phyloP scores from a whole-genome alignment of 2,888 invertebrate species.

The Mythimna vitellina region DNA sequence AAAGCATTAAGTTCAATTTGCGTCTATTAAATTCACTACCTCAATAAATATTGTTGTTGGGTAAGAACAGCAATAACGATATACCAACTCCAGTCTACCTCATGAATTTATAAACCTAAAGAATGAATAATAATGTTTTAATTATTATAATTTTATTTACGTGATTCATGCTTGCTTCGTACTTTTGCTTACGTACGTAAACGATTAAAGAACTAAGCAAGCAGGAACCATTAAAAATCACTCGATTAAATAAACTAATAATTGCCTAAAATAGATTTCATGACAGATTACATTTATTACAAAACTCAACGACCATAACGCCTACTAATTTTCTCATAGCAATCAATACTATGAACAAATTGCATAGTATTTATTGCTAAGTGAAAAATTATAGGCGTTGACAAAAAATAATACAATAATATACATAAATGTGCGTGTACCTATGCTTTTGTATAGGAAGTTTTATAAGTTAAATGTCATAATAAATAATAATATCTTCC shows the following conservation, averaged over 20 bases:
- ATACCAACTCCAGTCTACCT: background rate
- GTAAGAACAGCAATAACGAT: background rate
- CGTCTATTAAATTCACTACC: background rate
- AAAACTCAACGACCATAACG: background rate
- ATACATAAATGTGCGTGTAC: too few relatives aligned
- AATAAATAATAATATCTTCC: background rate
- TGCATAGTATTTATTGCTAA: slow-evolving; percentile 3
- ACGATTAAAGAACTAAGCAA: background rate
- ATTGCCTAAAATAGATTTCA: slow-evolving; percentile 13
- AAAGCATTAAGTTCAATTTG: background rate
- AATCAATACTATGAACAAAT: background rate
- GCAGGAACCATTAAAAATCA: background rate
- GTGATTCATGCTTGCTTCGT: background rate
- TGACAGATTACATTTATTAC: background rate
- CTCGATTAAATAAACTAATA: slow-evolving; percentile 5
- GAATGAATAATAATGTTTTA: slow-evolving; percentile 30
- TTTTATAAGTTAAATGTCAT: background rate
- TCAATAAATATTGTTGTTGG: background rate
- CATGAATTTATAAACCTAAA: slow-evolving; percentile 18
- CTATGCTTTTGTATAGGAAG: too few relatives aligned
- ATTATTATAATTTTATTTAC: slow-evolving; percentile 43
- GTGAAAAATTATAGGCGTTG: slow-evolving; percentile 17
- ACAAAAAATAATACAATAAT: rapidly evolving
- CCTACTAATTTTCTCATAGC: slow-evolving; percentile 41
- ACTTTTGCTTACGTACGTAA: slow-evolving; percentile 8